Evolutionary conservation across 2,797 vertebrate genomes (phyloP).

Genomic region (Galaxias olidus): DNA sequence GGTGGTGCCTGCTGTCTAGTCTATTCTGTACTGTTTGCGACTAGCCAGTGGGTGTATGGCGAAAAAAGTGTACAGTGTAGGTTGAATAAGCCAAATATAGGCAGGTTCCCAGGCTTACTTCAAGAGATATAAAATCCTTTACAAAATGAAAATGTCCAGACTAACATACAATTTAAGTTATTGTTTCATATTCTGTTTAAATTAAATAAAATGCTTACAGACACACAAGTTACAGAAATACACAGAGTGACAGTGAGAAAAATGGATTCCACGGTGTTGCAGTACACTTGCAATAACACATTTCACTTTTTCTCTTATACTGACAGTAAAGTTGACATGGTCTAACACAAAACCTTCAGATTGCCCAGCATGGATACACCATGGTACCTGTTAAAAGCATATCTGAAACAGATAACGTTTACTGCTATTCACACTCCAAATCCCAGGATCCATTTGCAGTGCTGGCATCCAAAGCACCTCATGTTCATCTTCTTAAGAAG

Average conservation of each 20-base stretch:
- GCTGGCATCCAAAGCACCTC: constrained; percentile 72
- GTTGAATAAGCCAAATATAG: too few species aligned
- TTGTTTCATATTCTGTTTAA: too few species aligned
- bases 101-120: too few species aligned
- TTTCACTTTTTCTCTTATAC: constrained; percentile 51
- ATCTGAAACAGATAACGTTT: constrained; percentile 63
- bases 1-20: too few species aligned
- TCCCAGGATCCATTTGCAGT: constrained; percentile 68
- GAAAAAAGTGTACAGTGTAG: too few species aligned
- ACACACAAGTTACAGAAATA: too few species aligned
- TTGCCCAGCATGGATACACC: constrained; percentile 52
- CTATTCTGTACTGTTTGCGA: too few species aligned
- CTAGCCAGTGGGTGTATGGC: too few species aligned
- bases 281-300: constrained; percentile 42
- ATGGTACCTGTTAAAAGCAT: constrained; percentile 63
- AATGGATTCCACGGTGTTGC: constrained; percentile 23
- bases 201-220: too few species aligned
- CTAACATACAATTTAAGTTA: too few species aligned
- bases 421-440: constrained; percentile 58
- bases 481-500: constrained; percentile 73
- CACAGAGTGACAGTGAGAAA: neutral
- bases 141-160: too few species aligned
- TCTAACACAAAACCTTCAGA: constrained; percentile 46
- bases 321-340: constrained; percentile 57
- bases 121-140: too few species aligned